Conservation (phyloP, 1,140 invertebrate genomes). For the Cotesia glomerata region DNA sequence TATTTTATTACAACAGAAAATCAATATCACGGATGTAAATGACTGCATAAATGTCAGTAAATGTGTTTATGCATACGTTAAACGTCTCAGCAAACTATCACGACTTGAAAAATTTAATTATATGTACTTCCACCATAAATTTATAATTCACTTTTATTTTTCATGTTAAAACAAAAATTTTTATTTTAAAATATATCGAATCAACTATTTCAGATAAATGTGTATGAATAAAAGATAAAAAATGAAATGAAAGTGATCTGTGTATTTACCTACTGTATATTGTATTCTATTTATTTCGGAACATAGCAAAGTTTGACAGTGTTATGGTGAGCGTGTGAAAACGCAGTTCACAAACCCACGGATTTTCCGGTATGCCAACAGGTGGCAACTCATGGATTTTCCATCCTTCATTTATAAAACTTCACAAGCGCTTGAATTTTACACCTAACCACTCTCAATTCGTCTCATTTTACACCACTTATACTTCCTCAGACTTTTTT, state of each 20-base stretch:
- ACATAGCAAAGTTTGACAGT: constrained; percentile 3
- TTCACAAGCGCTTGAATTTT: constrained; percentile 13
- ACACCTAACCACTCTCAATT: constrained; percentile 8
- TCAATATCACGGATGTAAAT: too few relatives aligned
- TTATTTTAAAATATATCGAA: too few relatives aligned
- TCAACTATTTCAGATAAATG: too few relatives aligned
- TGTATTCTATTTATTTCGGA: not conserved
- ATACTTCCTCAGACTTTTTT: not conserved
- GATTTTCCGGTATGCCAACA: constrained; percentile 24
- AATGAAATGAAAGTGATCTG: not conserved
- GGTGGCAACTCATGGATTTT: constrained; percentile 26
- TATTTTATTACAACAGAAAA: too few relatives aligned
- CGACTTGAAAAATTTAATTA: too few relatives aligned
- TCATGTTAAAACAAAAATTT: too few relatives aligned
- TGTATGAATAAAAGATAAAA: not conserved
- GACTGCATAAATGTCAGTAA: too few relatives aligned
- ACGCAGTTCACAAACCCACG: not conserved
- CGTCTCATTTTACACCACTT: not conserved
- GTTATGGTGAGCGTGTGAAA: not conserved
- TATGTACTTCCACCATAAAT: too few relatives aligned
- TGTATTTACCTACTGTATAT: not conserved
- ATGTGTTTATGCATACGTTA: too few relatives aligned
- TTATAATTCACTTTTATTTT: too few relatives aligned
- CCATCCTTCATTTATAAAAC: constrained; percentile 31
- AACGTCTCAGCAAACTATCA: too few relatives aligned